Evolutionary conservation across 2,888 invertebrate species (phyloP), one percentile per base, ranked within the genome.

Genomic region (Thereva nobilitata): DNA sequence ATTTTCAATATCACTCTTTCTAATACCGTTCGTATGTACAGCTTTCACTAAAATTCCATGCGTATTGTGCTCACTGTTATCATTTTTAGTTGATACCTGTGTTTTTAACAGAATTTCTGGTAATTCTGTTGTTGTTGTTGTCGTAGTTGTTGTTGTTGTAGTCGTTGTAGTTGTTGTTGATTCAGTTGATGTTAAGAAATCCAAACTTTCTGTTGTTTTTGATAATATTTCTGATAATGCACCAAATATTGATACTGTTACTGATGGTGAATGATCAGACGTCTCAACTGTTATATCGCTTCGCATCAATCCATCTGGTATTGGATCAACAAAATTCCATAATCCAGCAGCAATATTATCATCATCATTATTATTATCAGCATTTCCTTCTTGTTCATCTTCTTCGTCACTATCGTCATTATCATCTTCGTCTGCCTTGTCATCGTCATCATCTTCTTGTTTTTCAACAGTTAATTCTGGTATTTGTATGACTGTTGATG

Each of bases 241-340:
- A 79, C 84, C 84, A 73, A 84, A 85, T 73, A 85, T 85, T 69
- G 85, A 85, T 74, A 85, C 82, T 72, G 85, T 85, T 73, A 84
- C 84, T 74, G 84, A 84, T 71, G 83, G 83, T 74, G 84, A 84
- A 75, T 84, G 83, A 71, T 84, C 80, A 74, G 84, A 83, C 68
- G 84, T 84, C 77, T 85, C 85, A 76, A 85, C 84, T 75, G 83
- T 84, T 79, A 84, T 82, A 61, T 73, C 73, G 65, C 71, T 73
- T 34, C 73, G 70, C 64, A 74, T 73, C 41, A 75, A 64, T 57
- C 72, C 72, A 61, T 70, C 74, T 42, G 72, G 71, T 4, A 74
- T 64, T 5, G 75, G 74, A 44, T 73, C 72, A 35, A 75, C 67
- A 64, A 72, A 68, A 64, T 73, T 74, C 72, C 72, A 73, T 9